These are phyloP conservation scores for Temnothorax rugatulus DNA, from an alignment of 2,888 invertebrate genomes.

Conservation along the genomic window DNA sequence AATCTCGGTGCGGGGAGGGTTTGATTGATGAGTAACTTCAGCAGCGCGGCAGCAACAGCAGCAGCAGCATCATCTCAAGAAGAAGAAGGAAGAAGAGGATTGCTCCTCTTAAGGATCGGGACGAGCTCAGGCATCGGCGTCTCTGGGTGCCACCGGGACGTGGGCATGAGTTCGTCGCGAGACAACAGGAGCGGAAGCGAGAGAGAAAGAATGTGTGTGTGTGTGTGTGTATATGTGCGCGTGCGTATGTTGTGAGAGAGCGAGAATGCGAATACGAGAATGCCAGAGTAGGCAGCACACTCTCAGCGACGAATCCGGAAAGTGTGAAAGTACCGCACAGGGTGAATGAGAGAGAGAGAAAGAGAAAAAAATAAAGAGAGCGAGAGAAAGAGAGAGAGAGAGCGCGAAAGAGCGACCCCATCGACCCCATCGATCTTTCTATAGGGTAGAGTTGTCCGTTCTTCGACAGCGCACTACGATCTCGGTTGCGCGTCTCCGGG, in stretches of 20 bases:
- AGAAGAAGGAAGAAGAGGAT: slow-evolving; percentile 67
- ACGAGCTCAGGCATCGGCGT: slow-evolving; percentile 56
- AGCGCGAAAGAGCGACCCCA: slow-evolving; percentile 36
- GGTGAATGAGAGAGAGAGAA: slow-evolving; percentile 36
- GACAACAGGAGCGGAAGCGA: slow-evolving; percentile 70
- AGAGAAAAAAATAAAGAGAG: slow-evolving; percentile 14
- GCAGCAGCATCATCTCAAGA: slow-evolving; percentile 68
- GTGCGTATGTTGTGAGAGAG: slow-evolving; percentile 66
- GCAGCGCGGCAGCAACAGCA: slow-evolving; percentile 67
- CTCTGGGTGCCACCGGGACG: slow-evolving; percentile 24
- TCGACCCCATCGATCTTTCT: slow-evolving; percentile 44
- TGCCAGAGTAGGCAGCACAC: slow-evolving; percentile 30
- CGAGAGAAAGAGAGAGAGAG: slow-evolving; percentile 29
- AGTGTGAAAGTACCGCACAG: slow-evolving; percentile 45
- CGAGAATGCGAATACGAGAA: slow-evolving; percentile 33
- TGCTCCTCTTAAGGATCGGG: slow-evolving; percentile 74
- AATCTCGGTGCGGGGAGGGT: slow-evolving; percentile 57
- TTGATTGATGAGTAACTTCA: slow-evolving; percentile 61
- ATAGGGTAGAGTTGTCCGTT: slow-evolving; percentile 58
- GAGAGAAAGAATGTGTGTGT: slow-evolving; percentile 36
- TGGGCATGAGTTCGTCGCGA: slow-evolving; percentile 72
- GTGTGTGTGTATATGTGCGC: slow-evolving; percentile 56
- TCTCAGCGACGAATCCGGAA: slow-evolving; percentile 56
- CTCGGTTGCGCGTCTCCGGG: slow-evolving; percentile 67
- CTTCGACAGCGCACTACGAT: slow-evolving; percentile 72